These are phyloP conservation scores for Cyanoliseus patagonus DNA, from an alignment of 2,113 vertebrate genomes.

Conservation along the genomic window DNA sequence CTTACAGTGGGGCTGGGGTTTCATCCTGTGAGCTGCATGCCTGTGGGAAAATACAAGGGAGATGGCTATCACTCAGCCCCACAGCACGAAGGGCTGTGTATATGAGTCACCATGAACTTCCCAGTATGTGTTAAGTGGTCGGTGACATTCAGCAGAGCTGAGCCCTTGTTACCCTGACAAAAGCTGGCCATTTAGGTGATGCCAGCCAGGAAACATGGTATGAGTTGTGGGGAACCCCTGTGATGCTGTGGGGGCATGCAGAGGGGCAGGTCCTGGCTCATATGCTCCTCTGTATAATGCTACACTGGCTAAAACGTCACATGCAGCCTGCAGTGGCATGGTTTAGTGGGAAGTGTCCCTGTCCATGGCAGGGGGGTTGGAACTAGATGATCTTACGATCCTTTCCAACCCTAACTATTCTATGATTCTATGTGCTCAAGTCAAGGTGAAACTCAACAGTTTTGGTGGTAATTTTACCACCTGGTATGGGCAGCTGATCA, in stretches of 20 bases:
- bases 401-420: no score
- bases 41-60: background rate
- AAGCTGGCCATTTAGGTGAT: background rate
- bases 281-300: background rate
- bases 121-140: background rate
- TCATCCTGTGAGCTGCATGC: background rate
- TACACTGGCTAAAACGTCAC: background rate
- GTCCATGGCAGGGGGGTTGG: no score
- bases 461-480: background rate
- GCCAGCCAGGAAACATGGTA: background rate
- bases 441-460: background rate
- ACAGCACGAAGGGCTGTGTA: background rate
- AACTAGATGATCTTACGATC: no score
- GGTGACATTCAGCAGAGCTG: accelerated
- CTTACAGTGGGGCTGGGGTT: background rate
- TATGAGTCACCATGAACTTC: background rate
- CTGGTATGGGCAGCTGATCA: background rate
- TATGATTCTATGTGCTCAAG: background rate
- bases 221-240: background rate
- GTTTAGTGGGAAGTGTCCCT: no score
- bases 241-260: background rate
- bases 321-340: background rate
- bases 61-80: background rate
- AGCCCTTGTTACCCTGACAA: background rate
- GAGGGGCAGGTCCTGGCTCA: background rate